phyloP scores from a whole-genome alignment of 1,140 invertebrate species.

The Drosophila albomicans region DNA sequence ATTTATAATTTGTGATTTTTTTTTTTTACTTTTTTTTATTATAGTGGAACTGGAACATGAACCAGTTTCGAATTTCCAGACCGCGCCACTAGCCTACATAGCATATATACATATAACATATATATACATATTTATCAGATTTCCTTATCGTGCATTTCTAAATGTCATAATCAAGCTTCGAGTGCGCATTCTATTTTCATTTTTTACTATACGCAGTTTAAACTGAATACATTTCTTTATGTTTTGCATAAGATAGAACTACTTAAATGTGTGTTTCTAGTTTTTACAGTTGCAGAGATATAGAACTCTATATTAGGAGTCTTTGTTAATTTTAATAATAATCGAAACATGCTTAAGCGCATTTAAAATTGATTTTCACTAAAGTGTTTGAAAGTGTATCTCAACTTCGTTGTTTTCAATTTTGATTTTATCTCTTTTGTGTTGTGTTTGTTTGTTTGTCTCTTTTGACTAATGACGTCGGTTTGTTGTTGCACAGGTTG shows the following conservation, averaged over 20 bases:
- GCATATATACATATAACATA: neutral
- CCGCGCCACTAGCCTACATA: constrained; percentile 16
- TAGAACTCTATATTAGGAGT: too few relatives aligned
- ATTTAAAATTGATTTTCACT: too few relatives aligned
- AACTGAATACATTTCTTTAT: neutral
- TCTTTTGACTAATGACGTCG: constrained; percentile 35
- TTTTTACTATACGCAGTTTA: neutral
- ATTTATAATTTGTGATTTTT: neutral
- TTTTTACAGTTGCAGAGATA: too few relatives aligned
- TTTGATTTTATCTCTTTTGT: constrained; percentile 13
- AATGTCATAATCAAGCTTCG: constrained; percentile 11
- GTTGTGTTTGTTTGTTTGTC: constrained; percentile 7
- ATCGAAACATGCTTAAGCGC: too few relatives aligned
- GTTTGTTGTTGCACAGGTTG: constrained; percentile 10
- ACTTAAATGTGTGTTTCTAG: too few relatives aligned
- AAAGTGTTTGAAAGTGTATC: constrained; percentile 12
- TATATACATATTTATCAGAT: neutral
- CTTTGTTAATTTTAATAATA: too few relatives aligned
- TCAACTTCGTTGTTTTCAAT: neutral
- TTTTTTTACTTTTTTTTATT: neutral
- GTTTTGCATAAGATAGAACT: too few relatives aligned
- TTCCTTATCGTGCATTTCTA: neutral
- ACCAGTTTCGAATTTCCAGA: constrained; percentile 6
- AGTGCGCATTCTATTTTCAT: neutral
- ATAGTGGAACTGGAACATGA: constrained; percentile 10